Percentiles rank a stretch among this genome's conserved stretches.
phyloP scores from a whole-genome alignment of 2,113 vertebrate genomes.

The Megaleporinus macrocephalus region DNA sequence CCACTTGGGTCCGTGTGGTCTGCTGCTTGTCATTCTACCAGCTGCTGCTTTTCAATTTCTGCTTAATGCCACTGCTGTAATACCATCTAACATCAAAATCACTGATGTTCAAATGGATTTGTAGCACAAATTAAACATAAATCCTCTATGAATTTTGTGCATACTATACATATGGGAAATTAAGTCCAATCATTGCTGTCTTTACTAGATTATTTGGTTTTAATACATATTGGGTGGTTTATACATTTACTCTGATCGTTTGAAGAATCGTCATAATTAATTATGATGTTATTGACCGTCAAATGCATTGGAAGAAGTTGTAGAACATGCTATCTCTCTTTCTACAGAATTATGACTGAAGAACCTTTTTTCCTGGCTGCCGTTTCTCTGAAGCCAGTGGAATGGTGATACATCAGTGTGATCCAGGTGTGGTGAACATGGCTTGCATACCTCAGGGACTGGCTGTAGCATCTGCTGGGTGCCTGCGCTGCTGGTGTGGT shows the following conservation, averaged over 20 bases:
- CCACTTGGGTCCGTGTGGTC: constrained; percentile 56
- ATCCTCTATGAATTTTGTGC: background rate
- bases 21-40: constrained; percentile 58
- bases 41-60: constrained; percentile 59
- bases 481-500: constrained; percentile 52
- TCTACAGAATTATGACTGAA: background rate
- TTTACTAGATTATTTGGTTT: background rate
- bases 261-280: background rate
- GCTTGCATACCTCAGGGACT: constrained; percentile 68
- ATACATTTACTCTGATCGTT: background rate
- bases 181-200: background rate
- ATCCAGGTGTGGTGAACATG: constrained; percentile 82
- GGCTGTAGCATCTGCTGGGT: constrained; percentile 76
- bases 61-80: constrained; percentile 58
- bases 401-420: constrained; percentile 52
- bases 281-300: background rate
- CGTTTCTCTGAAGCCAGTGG: constrained; percentile 52
- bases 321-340: background rate
- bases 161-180: background rate
- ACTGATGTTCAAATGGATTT: constrained; percentile 34
- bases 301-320: background rate
- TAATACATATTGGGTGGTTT: background rate
- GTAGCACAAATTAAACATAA: constrained; percentile 40
- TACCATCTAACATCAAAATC: constrained; percentile 49
- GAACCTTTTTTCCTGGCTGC: constrained; percentile 14